Conservation (phyloP, 2,888 invertebrate genomes). For the Cosmia trapezina region DNA sequence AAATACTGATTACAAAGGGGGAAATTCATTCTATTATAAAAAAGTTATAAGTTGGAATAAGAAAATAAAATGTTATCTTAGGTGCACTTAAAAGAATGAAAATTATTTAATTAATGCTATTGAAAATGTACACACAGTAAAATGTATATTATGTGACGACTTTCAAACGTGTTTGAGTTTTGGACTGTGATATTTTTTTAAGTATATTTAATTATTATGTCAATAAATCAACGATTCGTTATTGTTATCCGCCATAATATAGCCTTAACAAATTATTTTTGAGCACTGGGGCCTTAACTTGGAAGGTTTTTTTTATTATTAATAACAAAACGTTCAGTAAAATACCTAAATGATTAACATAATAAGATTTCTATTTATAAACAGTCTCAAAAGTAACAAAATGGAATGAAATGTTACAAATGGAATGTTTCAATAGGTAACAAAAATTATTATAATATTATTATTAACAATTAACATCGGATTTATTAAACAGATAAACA, state of each 20-base stretch:
- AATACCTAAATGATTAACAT: slow-evolving; percentile 48
- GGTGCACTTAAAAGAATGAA: slow-evolving; percentile 34
- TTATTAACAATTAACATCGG: slow-evolving; percentile 77
- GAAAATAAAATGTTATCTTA: slow-evolving; percentile 38
- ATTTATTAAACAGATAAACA: slow-evolving; percentile 79
- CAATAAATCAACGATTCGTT: slow-evolving; percentile 76
- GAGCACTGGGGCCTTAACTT: slow-evolving; percentile 82
- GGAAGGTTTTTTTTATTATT: slow-evolving; percentile 58
- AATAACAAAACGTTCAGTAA: slow-evolving; percentile 38
- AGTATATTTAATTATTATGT: slow-evolving; percentile 69
- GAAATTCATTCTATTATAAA: slow-evolving; percentile 24
- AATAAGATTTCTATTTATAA: slow-evolving; percentile 57
- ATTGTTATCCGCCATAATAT: slow-evolving; percentile 74
- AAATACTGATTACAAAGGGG: slow-evolving; percentile 34
- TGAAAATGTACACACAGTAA: slow-evolving; percentile 82
- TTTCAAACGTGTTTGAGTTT: slow-evolving; percentile 81
- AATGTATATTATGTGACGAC: slow-evolving; percentile 78
- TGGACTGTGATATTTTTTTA: slow-evolving; percentile 77
- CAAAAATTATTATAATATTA: slow-evolving; percentile 54
- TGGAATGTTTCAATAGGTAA: slow-evolving; percentile 47
- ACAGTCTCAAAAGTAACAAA: slow-evolving; percentile 64
- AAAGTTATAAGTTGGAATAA: slow-evolving; percentile 18
- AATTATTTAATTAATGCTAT: slow-evolving; percentile 63
- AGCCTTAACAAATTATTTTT: slow-evolving; percentile 85
- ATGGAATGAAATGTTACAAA: slow-evolving; percentile 58